Evolutionary conservation across 2,113 vertebrate genomes (phyloP).

Genomic region (Myotis yumanensis): DNA sequence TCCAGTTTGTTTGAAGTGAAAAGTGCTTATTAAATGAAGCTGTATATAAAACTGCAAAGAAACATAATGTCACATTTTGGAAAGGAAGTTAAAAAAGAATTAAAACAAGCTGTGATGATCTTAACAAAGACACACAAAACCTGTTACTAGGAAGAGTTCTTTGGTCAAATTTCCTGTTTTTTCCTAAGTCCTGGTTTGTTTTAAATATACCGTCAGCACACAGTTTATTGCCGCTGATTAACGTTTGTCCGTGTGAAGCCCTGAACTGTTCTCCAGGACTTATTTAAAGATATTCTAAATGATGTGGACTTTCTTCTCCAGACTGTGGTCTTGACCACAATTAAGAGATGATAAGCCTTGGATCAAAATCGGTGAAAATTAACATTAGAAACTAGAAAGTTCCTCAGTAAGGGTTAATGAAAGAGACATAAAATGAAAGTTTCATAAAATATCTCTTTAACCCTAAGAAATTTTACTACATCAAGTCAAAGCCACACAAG

Average conservation of each 20-base stretch:
- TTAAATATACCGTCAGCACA: constrained; percentile 37
- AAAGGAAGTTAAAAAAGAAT: constrained; percentile 71
- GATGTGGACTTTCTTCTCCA: background rate
- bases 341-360: constrained; percentile 17
- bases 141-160: constrained; percentile 63
- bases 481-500: constrained; percentile 37
- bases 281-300: constrained; percentile 55
- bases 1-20: constrained; percentile 48
- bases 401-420: constrained; percentile 28
- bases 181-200: constrained; percentile 58
- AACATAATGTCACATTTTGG: constrained; percentile 47
- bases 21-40: constrained; percentile 69
- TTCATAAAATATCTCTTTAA: constrained; percentile 34
- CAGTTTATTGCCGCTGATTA: constrained; percentile 44
- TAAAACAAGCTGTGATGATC: constrained; percentile 62
- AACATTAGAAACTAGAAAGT: constrained; percentile 10
- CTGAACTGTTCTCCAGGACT: background rate
- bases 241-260: constrained; percentile 2
- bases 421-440: constrained; percentile 31
- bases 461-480: constrained; percentile 43
- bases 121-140: constrained; percentile 68
- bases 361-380: constrained; percentile 6
- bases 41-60: constrained; percentile 68
- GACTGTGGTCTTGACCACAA: background rate
- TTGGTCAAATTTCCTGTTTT: constrained; percentile 60